Percentiles rank a stretch among this genome's conserved stretches.
Conservation (phyloP, 2,113 vertebrate species). For the Galbula dea region DNA sequence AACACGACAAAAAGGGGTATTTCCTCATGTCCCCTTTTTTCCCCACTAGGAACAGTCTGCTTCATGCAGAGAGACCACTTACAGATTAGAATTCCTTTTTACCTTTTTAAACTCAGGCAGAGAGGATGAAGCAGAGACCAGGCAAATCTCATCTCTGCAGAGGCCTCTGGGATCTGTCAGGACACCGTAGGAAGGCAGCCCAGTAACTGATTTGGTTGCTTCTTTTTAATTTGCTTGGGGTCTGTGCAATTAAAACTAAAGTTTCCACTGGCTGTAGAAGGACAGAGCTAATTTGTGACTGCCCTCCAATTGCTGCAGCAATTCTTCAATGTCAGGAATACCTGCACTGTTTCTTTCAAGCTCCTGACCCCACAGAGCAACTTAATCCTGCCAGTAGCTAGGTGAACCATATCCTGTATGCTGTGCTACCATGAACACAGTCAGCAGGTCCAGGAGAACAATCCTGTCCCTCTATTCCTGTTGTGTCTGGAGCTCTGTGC, state of each 20-base stretch:
- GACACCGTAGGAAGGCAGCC: not conserved
- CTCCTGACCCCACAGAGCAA: not conserved
- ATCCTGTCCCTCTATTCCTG: not conserved
- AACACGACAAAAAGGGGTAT: not conserved
- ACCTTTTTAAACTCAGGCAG: not conserved
- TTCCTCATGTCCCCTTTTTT: not conserved
- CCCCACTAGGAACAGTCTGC: not conserved
- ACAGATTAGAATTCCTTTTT: not conserved
- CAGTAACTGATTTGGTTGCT: not conserved
- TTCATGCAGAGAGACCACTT: not conserved
- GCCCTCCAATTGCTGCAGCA: constrained; percentile 6
- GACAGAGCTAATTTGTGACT: constrained; percentile 21
- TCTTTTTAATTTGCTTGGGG: constrained; percentile 46
- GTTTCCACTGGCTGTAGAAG: not conserved
- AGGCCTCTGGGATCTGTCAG: constrained; percentile 36
- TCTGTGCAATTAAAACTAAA: constrained; percentile 51
- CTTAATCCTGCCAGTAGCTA: not conserved
- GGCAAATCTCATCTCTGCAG: not conserved
- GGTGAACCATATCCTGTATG: not conserved
- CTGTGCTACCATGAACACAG: not conserved
- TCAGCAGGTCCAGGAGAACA: not conserved
- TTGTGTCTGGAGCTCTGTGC: not conserved
- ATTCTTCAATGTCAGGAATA: constrained; percentile 51
- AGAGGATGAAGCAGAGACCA: not conserved
- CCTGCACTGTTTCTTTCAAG: not conserved